Percentiles rank a stretch among this genome's conserved stretches.
These are phyloP conservation scores for Andrena fulva DNA, from an alignment of 2,888 invertebrate genomes.

Conservation along the genomic window DNA sequence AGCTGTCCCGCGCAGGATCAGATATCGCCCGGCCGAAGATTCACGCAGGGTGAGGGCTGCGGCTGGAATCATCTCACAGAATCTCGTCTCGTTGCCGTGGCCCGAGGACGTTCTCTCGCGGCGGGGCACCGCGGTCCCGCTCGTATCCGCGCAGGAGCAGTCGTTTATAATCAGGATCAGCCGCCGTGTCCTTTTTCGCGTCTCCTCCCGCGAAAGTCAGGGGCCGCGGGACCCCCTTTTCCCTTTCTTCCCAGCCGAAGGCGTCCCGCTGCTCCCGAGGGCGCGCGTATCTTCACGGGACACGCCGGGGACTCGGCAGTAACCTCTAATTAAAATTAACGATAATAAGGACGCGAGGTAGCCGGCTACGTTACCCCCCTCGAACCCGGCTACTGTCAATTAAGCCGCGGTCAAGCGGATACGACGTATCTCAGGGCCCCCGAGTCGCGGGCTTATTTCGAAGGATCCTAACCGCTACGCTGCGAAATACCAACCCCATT, in stretches of 20 bases:
- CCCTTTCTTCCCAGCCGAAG: conserved; percentile 34
- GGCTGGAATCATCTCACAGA: conserved; percentile 59
- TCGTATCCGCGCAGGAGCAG: conserved; percentile 57
- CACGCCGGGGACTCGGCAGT: conserved; percentile 68
- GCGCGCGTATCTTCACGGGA: conserved; percentile 64
- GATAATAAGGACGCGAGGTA: conserved; percentile 76
- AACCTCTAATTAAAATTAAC: conserved; percentile 82
- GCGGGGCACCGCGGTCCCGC: conserved; percentile 68
- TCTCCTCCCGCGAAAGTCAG: conserved; percentile 57
- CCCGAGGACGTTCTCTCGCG: conserved; percentile 69
- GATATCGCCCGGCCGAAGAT: conserved; percentile 71
- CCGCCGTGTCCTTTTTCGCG: conserved; percentile 63
- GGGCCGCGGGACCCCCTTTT: conserved; percentile 35
- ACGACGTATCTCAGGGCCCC: conserved; percentile 46
- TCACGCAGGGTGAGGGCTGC: conserved; percentile 51
- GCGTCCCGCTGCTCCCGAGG: conserved; percentile 72
- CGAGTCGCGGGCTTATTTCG: neutral
- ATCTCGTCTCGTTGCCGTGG: conserved; percentile 60
- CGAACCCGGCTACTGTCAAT: conserved; percentile 79
- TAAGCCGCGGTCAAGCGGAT: conserved; percentile 61
- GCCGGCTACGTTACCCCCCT: conserved; percentile 68
- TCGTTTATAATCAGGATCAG: conserved; percentile 73
- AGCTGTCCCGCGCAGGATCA: conserved; percentile 74
- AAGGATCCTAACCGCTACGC: neutral
- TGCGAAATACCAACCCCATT: neutral